Evolutionary conservation across 2,888 invertebrate genomes (phyloP).

Genomic region (Melipona bicolor): DNA sequence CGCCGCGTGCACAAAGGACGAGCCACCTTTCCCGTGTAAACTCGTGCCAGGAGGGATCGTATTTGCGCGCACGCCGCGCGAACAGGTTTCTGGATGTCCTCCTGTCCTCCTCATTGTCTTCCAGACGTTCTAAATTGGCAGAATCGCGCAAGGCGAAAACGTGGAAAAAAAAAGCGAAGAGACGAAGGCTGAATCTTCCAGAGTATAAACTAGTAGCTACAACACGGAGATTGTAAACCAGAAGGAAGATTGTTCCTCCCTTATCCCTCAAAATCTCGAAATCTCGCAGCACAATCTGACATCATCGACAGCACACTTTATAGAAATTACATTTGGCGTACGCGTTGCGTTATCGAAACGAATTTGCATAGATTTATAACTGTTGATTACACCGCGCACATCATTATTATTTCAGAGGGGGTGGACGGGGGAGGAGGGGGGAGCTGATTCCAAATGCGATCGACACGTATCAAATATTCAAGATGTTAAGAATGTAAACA

Average conservation of each 20-base stretch:
- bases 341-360: background rate
- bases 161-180: background rate
- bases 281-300: background rate
- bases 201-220: too few species aligned
- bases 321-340: background rate
- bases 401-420: background rate
- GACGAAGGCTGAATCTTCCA: too few species aligned
- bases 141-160: background rate
- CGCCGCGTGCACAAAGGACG: constrained; percentile 60
- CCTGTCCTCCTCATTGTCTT: constrained; percentile 29
- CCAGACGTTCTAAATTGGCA: constrained; percentile 34
- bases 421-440: too few species aligned
- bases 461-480: background rate
- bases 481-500: background rate
- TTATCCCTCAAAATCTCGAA: background rate
- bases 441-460: background rate
- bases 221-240: too few species aligned
- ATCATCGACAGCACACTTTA: background rate
- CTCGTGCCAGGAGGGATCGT: constrained; percentile 37
- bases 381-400: background rate
- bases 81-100: constrained; percentile 55
- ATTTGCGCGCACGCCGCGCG: constrained; percentile 44
- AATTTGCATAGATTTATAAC: background rate
- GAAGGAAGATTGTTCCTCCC: too few species aligned
- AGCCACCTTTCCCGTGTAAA: constrained; percentile 47